Evolutionary conservation across 2,888 invertebrate genomes (phyloP), one percentile per base, ranked within the genome.

Genomic region (Palloptera scutellata): DNA sequence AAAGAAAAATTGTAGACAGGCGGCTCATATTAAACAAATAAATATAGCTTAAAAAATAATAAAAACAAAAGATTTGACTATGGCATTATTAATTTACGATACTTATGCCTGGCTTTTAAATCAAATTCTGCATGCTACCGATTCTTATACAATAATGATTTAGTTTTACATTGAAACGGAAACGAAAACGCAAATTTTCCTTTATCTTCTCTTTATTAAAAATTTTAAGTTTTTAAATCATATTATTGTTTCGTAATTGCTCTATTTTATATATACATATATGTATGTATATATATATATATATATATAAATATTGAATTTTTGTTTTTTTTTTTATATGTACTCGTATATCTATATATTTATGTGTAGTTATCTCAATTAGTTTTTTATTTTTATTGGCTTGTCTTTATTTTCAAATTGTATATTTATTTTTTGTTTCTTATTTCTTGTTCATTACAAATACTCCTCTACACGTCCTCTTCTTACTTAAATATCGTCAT

Each of bases 171-270:
- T 30, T 30, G 6, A 30, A 30, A 30, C 30, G n/a, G n/a, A 45
- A 45, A 12, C 13, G 10, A 48, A 48, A 48, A 48, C 10, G 11
- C n/a, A 13, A 6, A 48, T 15, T 11, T 48, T 13, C 13, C 13
- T 48, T 48, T 10, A n/a, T 5, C 65, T 67, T 70, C 61, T 53
- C 53, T 66, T 71, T 71, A 71, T 70, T 71, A 66, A 68, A 70
- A 61, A 62, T 66, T 61, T 67, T 42, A n/a, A 63, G 63, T 69
- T 55, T 40, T 63, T 69, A 48, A 67, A 61, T 65, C 19, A 61
- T 61, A 55, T 12, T 63, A 53, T 55, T 48, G 69, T 68, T 69
- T 68, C 65, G 67, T 71, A 71, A 71, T 71, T 71, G 71, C 71
- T 71, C 71, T 71, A 70, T 68, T 66, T 66, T 71, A 68, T 55